A percentile compares a stretch with the other conserved stretches of the same genome.
Evolutionary conservation across 1,140 invertebrate species (phyloP).

Genomic region (Phenacoccus solenopsis): DNA sequence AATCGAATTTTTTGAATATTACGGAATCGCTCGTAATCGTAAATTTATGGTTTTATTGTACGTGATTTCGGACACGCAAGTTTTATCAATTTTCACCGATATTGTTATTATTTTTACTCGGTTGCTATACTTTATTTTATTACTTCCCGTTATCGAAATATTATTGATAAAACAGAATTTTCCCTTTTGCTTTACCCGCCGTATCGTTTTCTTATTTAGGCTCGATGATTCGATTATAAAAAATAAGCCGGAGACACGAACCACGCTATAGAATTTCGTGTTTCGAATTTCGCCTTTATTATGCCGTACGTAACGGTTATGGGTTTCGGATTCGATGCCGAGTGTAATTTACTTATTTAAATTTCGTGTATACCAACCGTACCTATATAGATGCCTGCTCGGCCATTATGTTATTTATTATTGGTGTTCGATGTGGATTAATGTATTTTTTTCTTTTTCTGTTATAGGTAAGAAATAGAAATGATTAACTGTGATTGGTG

Average conservation of each 20-base stretch:
- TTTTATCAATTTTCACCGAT: not conserved
- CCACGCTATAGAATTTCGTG: no score
- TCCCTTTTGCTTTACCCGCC: not conserved
- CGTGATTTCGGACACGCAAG: conserved; percentile 3
- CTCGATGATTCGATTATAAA: conserved; percentile 7
- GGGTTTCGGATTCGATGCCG: no score
- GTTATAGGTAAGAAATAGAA: no score
- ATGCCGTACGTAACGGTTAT: no score
- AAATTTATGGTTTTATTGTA: not conserved
- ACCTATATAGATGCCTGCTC: no score
- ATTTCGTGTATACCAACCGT: no score
- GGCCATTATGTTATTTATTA: no score
- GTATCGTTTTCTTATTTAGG: not conserved
- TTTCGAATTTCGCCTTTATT: no score
- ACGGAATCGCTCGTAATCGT: not conserved
- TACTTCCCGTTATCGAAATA: conserved; percentile 2
- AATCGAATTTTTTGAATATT: not conserved
- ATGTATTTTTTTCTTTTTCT: no score
- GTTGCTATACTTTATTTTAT: conserved; percentile 13
- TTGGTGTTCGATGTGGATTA: no score
- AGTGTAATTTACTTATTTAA: no score
- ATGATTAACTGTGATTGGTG: no score
- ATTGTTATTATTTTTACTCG: not conserved
- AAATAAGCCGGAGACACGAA: not conserved
- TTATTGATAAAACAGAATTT: conserved; percentile 12